Base-by-base conservation (phyloP, 30 jellyfish, hydroid and myxozoan species). In the Morbakka virulenta region DNA sequence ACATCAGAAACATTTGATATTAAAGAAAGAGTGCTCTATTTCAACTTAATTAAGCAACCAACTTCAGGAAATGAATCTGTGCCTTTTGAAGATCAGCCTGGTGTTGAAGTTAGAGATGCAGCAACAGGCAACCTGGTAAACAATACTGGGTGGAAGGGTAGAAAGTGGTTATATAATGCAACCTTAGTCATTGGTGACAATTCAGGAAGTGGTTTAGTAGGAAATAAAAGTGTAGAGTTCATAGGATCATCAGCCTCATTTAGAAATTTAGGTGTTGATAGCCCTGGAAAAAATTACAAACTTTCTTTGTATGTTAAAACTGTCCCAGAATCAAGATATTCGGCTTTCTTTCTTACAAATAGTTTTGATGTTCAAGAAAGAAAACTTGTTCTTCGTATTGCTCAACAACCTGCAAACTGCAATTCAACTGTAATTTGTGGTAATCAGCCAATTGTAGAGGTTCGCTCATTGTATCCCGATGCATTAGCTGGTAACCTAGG, bases 391-490 rank as follows among this genome's bases (percentile, higher is more conserved):
- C 48, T 88, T 28, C 62, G 78, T 32, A 80, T 88, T 51, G 91
- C 87, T 33, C 94, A 81, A 57, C 95, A 88, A 74, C 87, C 89
- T 28, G 94, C 87, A 13, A 79, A 88, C 63, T 88, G 97, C 53
- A 88, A 88, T 32, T 94, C 80, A 14, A 88, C 97, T 3, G 94
- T 88, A 13, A 27, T 76, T 2, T 88, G 97, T 76, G 94, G 97
- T 50, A 76, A 71, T 13, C 97, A 88, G 52, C 97, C 97, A 2
- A 67, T 81, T 50, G 36, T 88, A 0, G 94, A 88, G 71, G 73
- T 88, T 68, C 34, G 97, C 35, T 67, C 87, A 31, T 35, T 49
- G 49, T 41, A 27, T 50, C 94, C 90, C 2, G 97, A 81, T 33
- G 87, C 90, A 12, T 31, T 88, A 22, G 97, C 95, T 20, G 90